These are phyloP conservation scores for Agrotis segetum DNA, from an alignment of 2,888 invertebrate species.

Conservation along the genomic window DNA sequence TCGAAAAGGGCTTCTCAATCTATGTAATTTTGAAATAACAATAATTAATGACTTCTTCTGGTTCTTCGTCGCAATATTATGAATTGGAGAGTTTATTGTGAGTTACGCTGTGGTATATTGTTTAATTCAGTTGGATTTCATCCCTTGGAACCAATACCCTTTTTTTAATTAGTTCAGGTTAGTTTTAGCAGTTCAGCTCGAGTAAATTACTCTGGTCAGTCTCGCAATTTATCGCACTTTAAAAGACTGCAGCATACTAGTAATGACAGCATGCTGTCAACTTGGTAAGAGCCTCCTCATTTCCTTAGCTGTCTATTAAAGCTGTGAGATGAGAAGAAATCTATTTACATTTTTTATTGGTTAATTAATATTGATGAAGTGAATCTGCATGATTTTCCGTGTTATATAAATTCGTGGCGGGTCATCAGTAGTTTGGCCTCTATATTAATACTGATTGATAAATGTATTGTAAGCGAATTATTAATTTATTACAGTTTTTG, in stretches of 20 bases:
- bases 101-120: too few relatives aligned
- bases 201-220: neutral
- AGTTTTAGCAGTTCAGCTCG: neutral
- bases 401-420: too few relatives aligned
- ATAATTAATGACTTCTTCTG: too few relatives aligned
- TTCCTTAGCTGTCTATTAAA: constrained; percentile 42
- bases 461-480: neutral
- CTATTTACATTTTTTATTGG: constrained; percentile 2
- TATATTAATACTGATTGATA: constrained; percentile 11
- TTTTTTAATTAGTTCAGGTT: neutral
- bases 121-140: too few relatives aligned
- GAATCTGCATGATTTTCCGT: too few relatives aligned
- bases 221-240: neutral
- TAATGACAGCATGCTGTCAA: constrained; percentile 10
- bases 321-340: constrained; percentile 5
- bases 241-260: neutral
- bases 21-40: too few relatives aligned
- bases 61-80: too few relatives aligned
- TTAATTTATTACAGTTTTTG: constrained; percentile 18
- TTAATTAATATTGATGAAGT: too few relatives aligned
- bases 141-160: too few relatives aligned
- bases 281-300: constrained; percentile 7
- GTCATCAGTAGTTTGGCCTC: too few relatives aligned
- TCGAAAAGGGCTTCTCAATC: too few relatives aligned
- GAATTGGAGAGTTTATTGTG: too few relatives aligned